Conservation (phyloP, 2,888 invertebrate genomes). For the Nemoura dubitans region DNA sequence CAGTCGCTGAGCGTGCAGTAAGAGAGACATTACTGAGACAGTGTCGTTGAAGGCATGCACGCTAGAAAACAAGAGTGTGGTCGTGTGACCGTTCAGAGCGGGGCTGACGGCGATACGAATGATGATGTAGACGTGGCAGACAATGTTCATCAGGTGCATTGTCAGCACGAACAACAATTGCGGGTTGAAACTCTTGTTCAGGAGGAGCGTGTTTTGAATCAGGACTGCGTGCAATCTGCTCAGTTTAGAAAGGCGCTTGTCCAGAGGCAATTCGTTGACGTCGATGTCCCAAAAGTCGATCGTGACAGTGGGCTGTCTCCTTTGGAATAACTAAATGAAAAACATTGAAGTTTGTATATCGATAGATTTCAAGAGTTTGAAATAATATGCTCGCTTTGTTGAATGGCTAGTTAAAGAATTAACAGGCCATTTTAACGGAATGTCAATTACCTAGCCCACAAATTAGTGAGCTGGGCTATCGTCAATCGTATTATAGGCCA, state of each 20-base stretch:
- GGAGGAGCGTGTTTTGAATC: neutral
- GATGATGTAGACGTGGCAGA: conserved; percentile 27
- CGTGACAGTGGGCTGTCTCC: neutral
- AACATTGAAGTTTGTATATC: neutral
- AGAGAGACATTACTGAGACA: neutral
- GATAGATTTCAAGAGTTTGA: no score
- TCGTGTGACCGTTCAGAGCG: neutral
- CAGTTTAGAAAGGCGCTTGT: neutral
- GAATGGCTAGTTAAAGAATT: no score
- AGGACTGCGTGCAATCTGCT: neutral
- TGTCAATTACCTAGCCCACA: no score
- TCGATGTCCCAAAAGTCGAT: neutral
- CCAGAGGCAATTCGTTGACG: neutral
- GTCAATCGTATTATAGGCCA: no score
- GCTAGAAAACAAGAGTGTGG: neutral
- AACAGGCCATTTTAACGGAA: no score
- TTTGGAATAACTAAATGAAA: neutral
- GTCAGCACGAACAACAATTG: neutral
- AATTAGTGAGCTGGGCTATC: no score
- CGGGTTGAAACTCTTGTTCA: conserved; percentile 16
- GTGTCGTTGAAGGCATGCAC: neutral
- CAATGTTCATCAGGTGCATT: conserved; percentile 13
- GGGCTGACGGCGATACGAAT: neutral
- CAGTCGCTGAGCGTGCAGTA: neutral
- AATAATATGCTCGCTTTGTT: no score